phyloP scores from a whole-genome alignment of 2,888 invertebrate genomes.

The Adineta ricciae region DNA sequence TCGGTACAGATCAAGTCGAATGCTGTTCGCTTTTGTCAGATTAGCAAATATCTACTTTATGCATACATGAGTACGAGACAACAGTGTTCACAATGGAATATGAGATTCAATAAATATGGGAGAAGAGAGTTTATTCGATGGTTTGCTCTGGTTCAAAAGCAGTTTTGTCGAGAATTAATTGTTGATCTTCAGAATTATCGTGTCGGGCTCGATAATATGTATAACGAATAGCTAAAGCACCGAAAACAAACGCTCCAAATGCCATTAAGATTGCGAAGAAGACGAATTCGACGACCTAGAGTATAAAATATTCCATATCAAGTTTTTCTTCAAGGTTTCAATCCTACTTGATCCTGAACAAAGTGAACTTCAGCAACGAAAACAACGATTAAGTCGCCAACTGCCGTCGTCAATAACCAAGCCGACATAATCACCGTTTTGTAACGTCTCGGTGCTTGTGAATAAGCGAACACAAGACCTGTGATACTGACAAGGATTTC shows the following conservation, averaged over 20 bases:
- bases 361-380: constrained; percentile 69
- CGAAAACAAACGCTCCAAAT: neutral
- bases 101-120: neutral
- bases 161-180: neutral
- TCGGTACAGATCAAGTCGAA: no score
- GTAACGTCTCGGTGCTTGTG: constrained; percentile 80
- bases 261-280: neutral
- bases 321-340: constrained; percentile 59
- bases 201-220: neutral
- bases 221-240: neutral
- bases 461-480: constrained; percentile 86
- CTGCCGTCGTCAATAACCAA: constrained; percentile 80
- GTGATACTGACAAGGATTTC: constrained; percentile 94
- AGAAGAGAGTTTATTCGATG: neutral
- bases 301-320: neutral
- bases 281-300: neutral
- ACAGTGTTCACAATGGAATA: neutral
- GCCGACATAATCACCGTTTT: constrained; percentile 82
- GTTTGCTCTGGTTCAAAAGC: neutral
- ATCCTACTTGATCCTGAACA: constrained; percentile 67
- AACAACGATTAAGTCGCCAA: constrained; percentile 84
- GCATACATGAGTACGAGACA: neutral
- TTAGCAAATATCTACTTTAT: neutral
- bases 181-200: neutral
- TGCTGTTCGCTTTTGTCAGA: neutral